Percentiles rank a stretch among this genome's conserved stretches.
Evolutionary conservation across 2,888 invertebrate genomes (phyloP).

Genomic region (Leptinotarsa rubiginosa): DNA sequence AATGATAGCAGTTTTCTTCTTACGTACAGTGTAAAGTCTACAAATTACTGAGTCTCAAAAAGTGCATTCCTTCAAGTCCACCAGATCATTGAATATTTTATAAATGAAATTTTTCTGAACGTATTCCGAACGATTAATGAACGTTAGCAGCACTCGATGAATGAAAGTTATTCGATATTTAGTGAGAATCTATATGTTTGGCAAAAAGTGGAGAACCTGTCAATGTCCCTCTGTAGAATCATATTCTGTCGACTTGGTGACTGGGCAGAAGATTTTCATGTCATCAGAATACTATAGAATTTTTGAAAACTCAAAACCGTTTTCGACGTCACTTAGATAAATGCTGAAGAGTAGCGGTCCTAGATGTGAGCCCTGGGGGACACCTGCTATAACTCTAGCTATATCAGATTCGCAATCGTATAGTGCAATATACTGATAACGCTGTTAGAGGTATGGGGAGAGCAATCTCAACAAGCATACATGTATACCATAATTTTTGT

Average conservation of each 20-base stretch:
- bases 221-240: not conserved
- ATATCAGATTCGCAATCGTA: not conserved
- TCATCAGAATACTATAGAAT: not conserved
- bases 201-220: not conserved
- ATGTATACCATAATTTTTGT: not conserved
- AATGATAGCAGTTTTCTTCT: too few relatives aligned
- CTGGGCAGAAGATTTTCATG: not conserved
- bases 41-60: too few relatives aligned
- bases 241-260: not conserved
- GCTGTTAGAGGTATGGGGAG: not conserved
- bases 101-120: too few relatives aligned
- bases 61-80: too few relatives aligned
- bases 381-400: not conserved
- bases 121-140: too few relatives aligned
- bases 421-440: not conserved
- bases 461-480: not conserved
- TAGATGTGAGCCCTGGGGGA: not conserved
- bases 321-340: not conserved
- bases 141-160: not conserved
- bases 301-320: not conserved
- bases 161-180: not conserved
- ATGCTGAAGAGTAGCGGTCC: not conserved
- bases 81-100: too few relatives aligned
- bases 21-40: too few relatives aligned
- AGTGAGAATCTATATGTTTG: not conserved